phyloP scores from a whole-genome alignment of 2,888 invertebrate genomes.

The Caenorhabditis imperialis region DNA sequence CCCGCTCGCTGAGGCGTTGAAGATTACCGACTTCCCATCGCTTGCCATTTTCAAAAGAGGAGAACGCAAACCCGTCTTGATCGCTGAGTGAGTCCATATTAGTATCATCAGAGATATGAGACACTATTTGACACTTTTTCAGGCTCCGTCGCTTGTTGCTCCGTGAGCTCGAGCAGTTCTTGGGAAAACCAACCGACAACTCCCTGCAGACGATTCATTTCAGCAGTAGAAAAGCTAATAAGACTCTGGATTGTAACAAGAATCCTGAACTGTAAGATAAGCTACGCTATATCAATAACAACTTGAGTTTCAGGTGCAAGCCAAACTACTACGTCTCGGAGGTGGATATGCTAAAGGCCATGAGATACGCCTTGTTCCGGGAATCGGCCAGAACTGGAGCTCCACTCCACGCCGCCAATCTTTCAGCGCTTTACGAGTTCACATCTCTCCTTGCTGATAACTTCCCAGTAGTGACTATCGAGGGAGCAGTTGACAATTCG shows the following conservation, averaged over 20 bases:
- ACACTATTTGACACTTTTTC: slow-evolving; percentile 19
- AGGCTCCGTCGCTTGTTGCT: slow-evolving; percentile 74
- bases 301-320: slow-evolving; percentile 64
- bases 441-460: slow-evolving; percentile 70
- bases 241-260: slow-evolving; percentile 62
- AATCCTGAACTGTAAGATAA: slow-evolving; percentile 63
- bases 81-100: slow-evolving; percentile 74
- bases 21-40: slow-evolving; percentile 76
- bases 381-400: slow-evolving; percentile 67
- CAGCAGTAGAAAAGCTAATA: slow-evolving; percentile 61
- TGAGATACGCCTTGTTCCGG: slow-evolving; percentile 66
- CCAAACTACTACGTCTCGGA: slow-evolving; percentile 74
- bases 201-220: slow-evolving; percentile 58
- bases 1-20: slow-evolving; percentile 72
- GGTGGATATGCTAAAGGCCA: slow-evolving; percentile 76
- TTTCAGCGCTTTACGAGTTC: slow-evolving; percentile 74
- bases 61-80: slow-evolving; percentile 69
- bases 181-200: slow-evolving; percentile 50
- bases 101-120: no score
- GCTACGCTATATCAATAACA: not conserved
- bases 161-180: slow-evolving; percentile 70
- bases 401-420: slow-evolving; percentile 70
- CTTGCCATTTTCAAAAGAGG: slow-evolving; percentile 75
- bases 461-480: slow-evolving; percentile 61
- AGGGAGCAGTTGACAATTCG: slow-evolving; percentile 45